Evolutionary conservation across 2,888 invertebrate genomes (phyloP).

Genomic region (Phorcus lineatus): DNA sequence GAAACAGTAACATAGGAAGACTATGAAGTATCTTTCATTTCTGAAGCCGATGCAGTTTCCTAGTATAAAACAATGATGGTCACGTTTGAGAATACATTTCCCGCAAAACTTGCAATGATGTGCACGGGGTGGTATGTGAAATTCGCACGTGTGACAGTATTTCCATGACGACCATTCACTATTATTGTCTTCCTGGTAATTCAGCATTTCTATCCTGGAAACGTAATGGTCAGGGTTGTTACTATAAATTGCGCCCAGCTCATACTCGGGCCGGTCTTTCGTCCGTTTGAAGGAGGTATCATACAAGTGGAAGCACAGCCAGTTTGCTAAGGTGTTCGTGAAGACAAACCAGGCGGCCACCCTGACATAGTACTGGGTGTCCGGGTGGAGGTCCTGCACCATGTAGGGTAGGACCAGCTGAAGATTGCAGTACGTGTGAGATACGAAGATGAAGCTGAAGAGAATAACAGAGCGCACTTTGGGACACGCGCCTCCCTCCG

Average conservation of each 20-base stretch:
- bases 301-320: slow-evolving; percentile 56
- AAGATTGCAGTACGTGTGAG: slow-evolving; percentile 53
- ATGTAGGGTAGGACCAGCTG: slow-evolving; percentile 53
- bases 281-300: slow-evolving; percentile 39
- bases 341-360: slow-evolving; percentile 49
- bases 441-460: slow-evolving; percentile 52
- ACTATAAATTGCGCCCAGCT: slow-evolving; percentile 29
- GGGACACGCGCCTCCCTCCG: background rate
- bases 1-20: slow-evolving; percentile 54
- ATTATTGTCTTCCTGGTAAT: slow-evolving; percentile 36
- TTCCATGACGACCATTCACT: slow-evolving; percentile 54
- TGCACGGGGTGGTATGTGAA: slow-evolving; percentile 58
- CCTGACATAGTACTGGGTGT: slow-evolving; percentile 56
- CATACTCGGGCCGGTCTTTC: slow-evolving; percentile 10
- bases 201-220: slow-evolving; percentile 17
- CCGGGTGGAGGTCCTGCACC: slow-evolving; percentile 48
- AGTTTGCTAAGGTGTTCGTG: slow-evolving; percentile 54
- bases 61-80: slow-evolving; percentile 71
- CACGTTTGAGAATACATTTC: slow-evolving; percentile 66
- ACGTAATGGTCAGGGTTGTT: slow-evolving; percentile 40
- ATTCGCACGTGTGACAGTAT: slow-evolving; percentile 56
- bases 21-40: slow-evolving; percentile 66
- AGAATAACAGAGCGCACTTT: slow-evolving; percentile 41
- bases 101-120: slow-evolving; percentile 66
- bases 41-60: slow-evolving; percentile 63